Base-by-base conservation (phyloP, 2,113 vertebrate genomes). In the Suncus etruscus region DNA sequence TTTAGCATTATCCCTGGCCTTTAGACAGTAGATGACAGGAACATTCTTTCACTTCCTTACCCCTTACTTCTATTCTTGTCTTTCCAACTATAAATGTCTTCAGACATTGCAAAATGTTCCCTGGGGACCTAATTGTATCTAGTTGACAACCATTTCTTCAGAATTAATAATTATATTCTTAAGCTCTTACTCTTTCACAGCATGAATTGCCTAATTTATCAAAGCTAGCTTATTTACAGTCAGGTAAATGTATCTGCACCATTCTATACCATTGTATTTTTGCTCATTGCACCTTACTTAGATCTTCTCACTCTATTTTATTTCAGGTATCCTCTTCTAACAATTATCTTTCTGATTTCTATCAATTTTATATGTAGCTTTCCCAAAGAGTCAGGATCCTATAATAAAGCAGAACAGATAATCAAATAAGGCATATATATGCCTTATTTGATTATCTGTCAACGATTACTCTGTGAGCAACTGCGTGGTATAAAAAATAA, bases 241-340 rank as follows among this genome's bases (percentile, higher is more conserved):
- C 48, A 32, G 39, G 45, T 48, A 90, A 88, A 69, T 69, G 25
- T 1, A 82, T 22, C 16, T 94, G 45, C 68, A 31, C 32, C 58
- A 73, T 48, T 11, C 8, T 14, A 82, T 25, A 27, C 6, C 27
- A 54, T 73, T 76, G n/a, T 27, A 47, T 89, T 86, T 87, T 83
- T 93, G 31, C 73, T 89, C 31, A 79, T 31, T 85, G 2, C 7
- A 16, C 16, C 11, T 66, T 86, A 72, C 80, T 88, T 68, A 89
- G 85, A 65, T 68, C 10, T 68, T 11, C 11, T 48, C 45, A 29
- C 32, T 84, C 51, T 80, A 25, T 27, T 77, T 78, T 31, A 77
- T 51, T 92, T 72, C 22, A 31, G 66, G 4, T 82, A 74, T 75
- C 39, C 39, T 61, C 5, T 18, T 54, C 12, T 20, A 4, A 4